Evolutionary conservation across 2,113 vertebrate genomes (phyloP).

Genomic region (Rhabdornis inornatus): DNA sequence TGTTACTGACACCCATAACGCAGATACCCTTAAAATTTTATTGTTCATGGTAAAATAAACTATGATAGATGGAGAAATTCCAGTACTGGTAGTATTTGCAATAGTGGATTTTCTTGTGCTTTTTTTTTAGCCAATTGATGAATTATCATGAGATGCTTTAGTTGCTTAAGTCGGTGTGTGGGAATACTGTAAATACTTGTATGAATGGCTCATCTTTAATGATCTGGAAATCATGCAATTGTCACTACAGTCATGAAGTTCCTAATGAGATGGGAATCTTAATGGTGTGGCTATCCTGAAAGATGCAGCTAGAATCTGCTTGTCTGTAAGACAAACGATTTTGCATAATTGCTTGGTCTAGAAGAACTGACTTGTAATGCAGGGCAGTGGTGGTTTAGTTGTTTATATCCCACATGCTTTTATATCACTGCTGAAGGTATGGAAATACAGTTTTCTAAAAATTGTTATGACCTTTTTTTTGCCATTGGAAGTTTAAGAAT

Average conservation of each 20-base stretch:
- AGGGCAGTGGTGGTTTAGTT: neutral
- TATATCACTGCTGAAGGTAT: neutral
- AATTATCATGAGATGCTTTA: neutral
- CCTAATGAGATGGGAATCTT: neutral
- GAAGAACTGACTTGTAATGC: neutral
- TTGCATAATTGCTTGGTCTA: accelerated
- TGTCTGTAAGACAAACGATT: neutral
- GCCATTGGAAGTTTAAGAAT: neutral
- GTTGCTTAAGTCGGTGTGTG: neutral
- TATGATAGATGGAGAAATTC: neutral
- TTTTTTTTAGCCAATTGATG: neutral
- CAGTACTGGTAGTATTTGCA: neutral
- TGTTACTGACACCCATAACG: neutral
- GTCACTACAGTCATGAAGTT: neutral
- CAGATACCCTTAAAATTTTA: neutral
- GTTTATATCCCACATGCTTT: neutral
- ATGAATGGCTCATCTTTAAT: neutral
- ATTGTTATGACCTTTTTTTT: neutral
- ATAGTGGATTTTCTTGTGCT: neutral
- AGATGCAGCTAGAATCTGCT: neutral
- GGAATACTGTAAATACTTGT: neutral
- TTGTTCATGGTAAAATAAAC: neutral
- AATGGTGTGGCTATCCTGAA: neutral
- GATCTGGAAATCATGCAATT: neutral
- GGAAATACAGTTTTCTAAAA: neutral